Base-by-base conservation (phyloP, 1,140 invertebrate species). In the Andricus grossulariae region DNA sequence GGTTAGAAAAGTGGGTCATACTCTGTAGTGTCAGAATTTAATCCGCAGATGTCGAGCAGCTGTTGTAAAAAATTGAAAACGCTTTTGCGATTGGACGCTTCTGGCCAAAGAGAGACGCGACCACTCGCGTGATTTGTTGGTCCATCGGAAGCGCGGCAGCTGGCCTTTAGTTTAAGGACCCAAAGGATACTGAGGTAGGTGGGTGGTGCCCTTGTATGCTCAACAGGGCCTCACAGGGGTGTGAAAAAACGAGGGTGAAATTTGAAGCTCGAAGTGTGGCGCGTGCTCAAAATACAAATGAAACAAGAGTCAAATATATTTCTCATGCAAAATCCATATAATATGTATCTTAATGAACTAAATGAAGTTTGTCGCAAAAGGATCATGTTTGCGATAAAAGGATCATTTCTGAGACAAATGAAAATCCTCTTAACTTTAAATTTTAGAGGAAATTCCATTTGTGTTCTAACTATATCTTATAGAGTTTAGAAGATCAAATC, bases 11-110 rank as follows among this genome's bases (percentile, higher is more conserved):
- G 60, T 66, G 21, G 60, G 60, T 66, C 60, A 66, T 66, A 45
- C 60, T 66, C 25, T 45, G 25, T n/a, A 66, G 25, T 66, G 60
- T 66, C 45, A 66, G 60, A 66, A 66, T 66, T 66, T 66, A 66
- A 66, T 66, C 60, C 60, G 60, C 60, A 66, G 60, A 66, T 66
- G 60, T 66, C 60, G 60, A 66, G 60, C 60, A 66, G 60, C 60
- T 66, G 60, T 32, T 15, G 25, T 66, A 66, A 66, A 66, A 45
- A 66, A 66, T 66, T 66, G 60, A 66, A 45, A 66, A 21, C 25
- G 57, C 57, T 66, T 66, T 66, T 16, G 57, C 57, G 60, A 66
- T 66, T 66, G 60, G 10, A 45, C 60, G 60, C 32, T 66, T 66
- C 60, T 32, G 32, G 12, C 15, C 60, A 66, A 66, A 66, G 60